Base-by-base conservation (phyloP, 2,888 invertebrate species). In the Diplazon laetatorius region DNA sequence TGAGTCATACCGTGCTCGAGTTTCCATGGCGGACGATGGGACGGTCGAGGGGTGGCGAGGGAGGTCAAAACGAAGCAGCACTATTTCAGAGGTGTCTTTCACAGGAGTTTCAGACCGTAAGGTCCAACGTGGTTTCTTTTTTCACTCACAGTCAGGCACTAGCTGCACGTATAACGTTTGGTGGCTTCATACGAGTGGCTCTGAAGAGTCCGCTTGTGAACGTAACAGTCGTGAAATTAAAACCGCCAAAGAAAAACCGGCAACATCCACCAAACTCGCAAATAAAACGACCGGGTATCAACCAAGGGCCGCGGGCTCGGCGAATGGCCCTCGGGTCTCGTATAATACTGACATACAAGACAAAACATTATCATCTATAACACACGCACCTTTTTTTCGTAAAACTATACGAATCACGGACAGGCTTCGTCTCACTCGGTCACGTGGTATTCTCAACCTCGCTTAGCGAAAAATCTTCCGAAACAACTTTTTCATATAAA, bases 1-100 rank as follows among this genome's bases (percentile, higher is more conserved):
- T 71, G 62, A 71, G 71, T 71, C 62, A 71, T 48, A 66, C 35
- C 37, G 39, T 60, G 37, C 50, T 46, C 50, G 42, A 35, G 62
- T 37, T n/a, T n/a, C 50, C 52, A 52, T 66, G 48, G 65, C 22
- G 65, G 52, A 52, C 71, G n/a, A n/a, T n/a, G n/a, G n/a, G n/a
- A n/a, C n/a, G n/a, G n/a, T n/a, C n/a, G n/a, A n/a, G n/a, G n/a
- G n/a, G n/a, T n/a, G n/a, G n/a, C n/a, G n/a, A n/a, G n/a, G n/a
- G n/a, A n/a, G n/a, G n/a, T 71, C 71, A 62, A 62, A 57, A 62
- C 62, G 71, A 60, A 71, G 71, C 71, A 22, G 62, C 71, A 71
- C 71, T 71, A 71, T 71, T 71, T 71, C 71, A 71, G 62, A 71
- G 48, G 50, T 71, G 71, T 71, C 71, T 62, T 62, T 52, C 16